Percentiles rank a stretch among this genome's conserved stretches.
These are phyloP conservation scores for Rallus crepitans DNA, from an alignment of 2,797 vertebrate genomes.

Conservation along the genomic window DNA sequence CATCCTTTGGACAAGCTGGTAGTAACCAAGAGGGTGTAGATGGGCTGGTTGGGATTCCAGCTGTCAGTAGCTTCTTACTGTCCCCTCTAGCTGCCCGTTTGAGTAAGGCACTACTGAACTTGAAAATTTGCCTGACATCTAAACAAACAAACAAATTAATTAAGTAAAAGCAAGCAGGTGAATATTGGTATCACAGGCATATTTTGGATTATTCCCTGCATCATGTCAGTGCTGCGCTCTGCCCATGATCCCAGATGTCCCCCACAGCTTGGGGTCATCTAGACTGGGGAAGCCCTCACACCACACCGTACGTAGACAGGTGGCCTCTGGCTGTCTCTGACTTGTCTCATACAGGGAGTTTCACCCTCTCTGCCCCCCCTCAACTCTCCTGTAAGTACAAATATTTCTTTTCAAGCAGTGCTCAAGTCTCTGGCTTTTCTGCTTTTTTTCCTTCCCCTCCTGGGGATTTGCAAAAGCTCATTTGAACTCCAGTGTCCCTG, in stretches of 20 bases:
- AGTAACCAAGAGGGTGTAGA: not conserved
- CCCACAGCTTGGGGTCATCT: not conserved
- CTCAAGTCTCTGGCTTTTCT: not conserved
- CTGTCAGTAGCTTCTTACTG: not conserved
- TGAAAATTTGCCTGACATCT: not conserved
- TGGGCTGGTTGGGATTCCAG: not conserved
- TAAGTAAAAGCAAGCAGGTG: not conserved
- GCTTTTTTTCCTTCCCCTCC: not conserved
- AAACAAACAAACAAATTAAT: not conserved
- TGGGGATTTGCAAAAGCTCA: constrained; percentile 2
- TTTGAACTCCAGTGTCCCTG: not conserved
- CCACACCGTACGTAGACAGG: fast-evolving
- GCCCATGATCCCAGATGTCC: not conserved
- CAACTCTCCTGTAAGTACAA: not conserved
- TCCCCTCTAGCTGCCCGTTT: not conserved
- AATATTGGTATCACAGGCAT: not conserved
- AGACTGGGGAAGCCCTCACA: not conserved
- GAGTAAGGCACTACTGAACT: not conserved
- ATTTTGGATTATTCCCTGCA: not conserved
- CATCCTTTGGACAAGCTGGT: not conserved
- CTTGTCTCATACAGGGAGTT: not conserved
- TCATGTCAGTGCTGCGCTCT: not conserved
- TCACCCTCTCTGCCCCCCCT: fast-evolving
- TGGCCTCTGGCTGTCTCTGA: not conserved
- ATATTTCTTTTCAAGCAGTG: not conserved